A percentile compares a stretch with the other conserved stretches of the same genome.
Conservation (phyloP, 2,797 vertebrate genomes). For the Spheniscus humboldti region DNA sequence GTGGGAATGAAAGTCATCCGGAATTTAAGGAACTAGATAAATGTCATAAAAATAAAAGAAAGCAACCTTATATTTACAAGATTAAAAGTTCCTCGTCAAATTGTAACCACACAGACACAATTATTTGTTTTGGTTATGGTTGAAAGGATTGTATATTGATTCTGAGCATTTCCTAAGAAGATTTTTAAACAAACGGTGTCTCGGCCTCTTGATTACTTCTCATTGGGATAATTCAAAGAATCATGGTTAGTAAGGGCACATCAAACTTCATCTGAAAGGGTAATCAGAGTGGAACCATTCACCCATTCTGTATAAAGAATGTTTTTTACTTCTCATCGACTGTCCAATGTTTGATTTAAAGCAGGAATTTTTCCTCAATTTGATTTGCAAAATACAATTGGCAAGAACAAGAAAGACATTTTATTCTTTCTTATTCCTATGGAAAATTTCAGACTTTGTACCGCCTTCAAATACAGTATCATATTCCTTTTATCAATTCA, state of each 20-base stretch:
- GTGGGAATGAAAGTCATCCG: not conserved
- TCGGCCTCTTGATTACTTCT: not conserved
- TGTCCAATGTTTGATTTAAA: not conserved
- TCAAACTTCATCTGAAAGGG: not conserved
- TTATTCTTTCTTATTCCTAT: conserved; percentile 39
- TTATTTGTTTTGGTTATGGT: not conserved
- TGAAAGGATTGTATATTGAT: not conserved
- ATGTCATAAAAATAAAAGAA: not conserved
- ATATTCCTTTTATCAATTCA: conserved; percentile 58
- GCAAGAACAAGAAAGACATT: conserved; percentile 22
- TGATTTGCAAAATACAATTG: conserved; percentile 45
- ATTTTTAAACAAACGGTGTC: not conserved
- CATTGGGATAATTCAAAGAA: not conserved
- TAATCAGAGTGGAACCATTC: not conserved
- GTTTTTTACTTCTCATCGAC: not conserved
- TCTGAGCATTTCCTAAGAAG: not conserved
- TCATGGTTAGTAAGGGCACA: not conserved
- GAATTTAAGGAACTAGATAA: not conserved
- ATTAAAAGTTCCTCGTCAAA: not conserved
- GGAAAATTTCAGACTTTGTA: conserved; percentile 58
- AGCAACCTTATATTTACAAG: not conserved
- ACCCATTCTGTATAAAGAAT: not conserved
- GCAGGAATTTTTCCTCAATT: not conserved
- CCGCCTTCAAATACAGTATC: conserved; percentile 47
- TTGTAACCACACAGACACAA: not conserved